phyloP scores from a whole-genome alignment of 1,140 invertebrate genomes.

The Ectropis grisescens region DNA sequence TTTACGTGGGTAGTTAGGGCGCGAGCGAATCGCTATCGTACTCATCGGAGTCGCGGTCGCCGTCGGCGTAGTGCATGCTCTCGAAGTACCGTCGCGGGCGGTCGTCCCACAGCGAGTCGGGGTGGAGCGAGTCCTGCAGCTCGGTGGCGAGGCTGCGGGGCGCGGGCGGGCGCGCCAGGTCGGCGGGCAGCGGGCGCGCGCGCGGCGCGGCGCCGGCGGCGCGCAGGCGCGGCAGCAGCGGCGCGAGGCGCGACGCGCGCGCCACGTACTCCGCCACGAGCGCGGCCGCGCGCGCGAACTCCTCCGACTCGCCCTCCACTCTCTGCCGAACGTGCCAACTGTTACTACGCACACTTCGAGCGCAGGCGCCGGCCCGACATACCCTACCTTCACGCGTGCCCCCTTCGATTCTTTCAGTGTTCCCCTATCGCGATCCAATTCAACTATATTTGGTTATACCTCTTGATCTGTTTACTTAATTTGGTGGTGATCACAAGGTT shows the following conservation, averaged over 20 bases:
- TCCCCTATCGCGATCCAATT: constrained; percentile 6
- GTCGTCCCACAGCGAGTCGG: constrained; percentile 52
- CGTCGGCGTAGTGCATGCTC: constrained; percentile 44
- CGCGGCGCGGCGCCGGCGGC: constrained; percentile 8
- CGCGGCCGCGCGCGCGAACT: constrained; percentile 7
- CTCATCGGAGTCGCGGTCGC: constrained; percentile 25
- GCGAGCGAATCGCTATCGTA: constrained; percentile 56
- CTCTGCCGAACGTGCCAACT: constrained; percentile 14
- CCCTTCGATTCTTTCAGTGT: constrained; percentile 3
- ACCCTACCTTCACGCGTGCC: constrained; percentile 3
- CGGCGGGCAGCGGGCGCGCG: constrained; percentile 12
- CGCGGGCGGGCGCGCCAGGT: constrained; percentile 19
- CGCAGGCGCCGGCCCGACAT: not conserved
- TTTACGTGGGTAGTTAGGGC: too few species aligned
- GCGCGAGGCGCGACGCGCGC: constrained; percentile 34
- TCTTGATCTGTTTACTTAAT: too few species aligned
- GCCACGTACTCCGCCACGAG: constrained; percentile 41
- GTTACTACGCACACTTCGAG: constrained; percentile 5
- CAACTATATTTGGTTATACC: too few species aligned
- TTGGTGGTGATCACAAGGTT: too few species aligned
- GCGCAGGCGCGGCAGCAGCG: constrained; percentile 23
- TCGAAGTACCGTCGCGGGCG: constrained; percentile 59
- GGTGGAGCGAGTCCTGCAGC: constrained; percentile 36
- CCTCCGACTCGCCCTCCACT: not conserved
- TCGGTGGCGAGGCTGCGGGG: constrained; percentile 42